Percentiles rank a stretch among this genome's conserved stretches.
These are phyloP conservation scores for Eidolon helvum DNA, from an alignment of 2,113 vertebrate genomes.

Conservation along the genomic window DNA sequence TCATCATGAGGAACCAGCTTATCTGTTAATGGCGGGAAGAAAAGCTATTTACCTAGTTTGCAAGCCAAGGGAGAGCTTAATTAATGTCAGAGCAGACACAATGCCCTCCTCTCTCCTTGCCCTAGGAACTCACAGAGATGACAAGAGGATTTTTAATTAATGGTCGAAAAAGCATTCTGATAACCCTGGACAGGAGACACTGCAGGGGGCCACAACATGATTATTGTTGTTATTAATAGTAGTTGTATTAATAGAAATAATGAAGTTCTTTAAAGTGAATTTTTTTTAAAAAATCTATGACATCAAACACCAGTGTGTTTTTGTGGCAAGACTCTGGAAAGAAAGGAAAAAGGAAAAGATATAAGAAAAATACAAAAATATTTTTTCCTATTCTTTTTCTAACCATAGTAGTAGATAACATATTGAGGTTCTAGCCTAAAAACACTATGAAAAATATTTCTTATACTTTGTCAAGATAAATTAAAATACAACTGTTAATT, in stretches of 20 bases:
- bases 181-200: conserved; percentile 57
- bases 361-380: not conserved
- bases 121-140: conserved; percentile 63
- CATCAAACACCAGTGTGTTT: not conserved
- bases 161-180: conserved; percentile 71
- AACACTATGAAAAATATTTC: not conserved
- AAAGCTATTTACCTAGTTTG: conserved; percentile 57
- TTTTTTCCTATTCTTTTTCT: not conserved
- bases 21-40: conserved; percentile 53
- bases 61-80: conserved; percentile 58
- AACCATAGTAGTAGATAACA: not conserved
- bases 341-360: not conserved
- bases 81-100: conserved; percentile 64
- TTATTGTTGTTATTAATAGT: conserved; percentile 64
- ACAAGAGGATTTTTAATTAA: conserved; percentile 77
- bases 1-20: not conserved
- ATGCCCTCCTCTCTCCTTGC: conserved; percentile 57
- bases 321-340: not conserved
- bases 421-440: not conserved
- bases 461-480: not conserved
- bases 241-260: conserved; percentile 58
- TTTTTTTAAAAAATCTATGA: not conserved
- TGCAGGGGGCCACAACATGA: conserved; percentile 12
- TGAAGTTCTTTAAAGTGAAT: conserved; percentile 37
- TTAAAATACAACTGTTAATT: not conserved